These are phyloP conservation scores for Enteromius anoplus DNA, from an alignment of 2,797 vertebrate species.

Conservation along the genomic window DNA sequence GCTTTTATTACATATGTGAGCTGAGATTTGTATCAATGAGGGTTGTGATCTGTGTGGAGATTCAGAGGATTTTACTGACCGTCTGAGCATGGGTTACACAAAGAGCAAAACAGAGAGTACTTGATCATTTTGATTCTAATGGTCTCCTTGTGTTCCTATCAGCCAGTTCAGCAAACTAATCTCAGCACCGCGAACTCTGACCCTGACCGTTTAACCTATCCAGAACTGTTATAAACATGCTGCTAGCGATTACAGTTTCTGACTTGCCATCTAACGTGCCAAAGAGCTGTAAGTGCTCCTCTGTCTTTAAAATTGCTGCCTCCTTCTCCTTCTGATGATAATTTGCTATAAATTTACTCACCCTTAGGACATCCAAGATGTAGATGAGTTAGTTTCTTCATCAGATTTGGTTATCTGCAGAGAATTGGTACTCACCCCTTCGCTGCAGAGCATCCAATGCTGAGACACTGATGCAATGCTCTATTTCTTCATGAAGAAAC, in stretches of 20 bases:
- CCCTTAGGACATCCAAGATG: background rate
- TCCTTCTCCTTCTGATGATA: background rate
- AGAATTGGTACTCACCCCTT: too few relatives aligned
- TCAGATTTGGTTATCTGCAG: too few relatives aligned
- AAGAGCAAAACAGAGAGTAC: background rate
- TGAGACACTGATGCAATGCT: background rate
- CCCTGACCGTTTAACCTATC: background rate
- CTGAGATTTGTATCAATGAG: background rate
- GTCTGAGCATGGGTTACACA: background rate
- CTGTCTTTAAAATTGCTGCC: background rate
- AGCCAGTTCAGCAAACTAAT: constrained; percentile 6
- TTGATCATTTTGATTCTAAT: background rate
- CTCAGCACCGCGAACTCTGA: background rate
- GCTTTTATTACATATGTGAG: background rate
- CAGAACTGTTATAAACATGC: constrained; percentile 3
- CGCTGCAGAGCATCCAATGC: background rate
- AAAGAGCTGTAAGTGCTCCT: too few relatives aligned
- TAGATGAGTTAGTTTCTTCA: background rate
- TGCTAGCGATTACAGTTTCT: background rate
- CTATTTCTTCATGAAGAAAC: background rate
- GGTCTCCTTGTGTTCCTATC: background rate
- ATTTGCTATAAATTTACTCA: background rate
- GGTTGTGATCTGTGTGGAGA: constrained; percentile 10
- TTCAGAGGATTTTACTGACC: background rate
- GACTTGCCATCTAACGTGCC: background rate